Evolutionary conservation across 2,113 vertebrate genomes (phyloP).

Genomic region (Sciurus niger): DNA sequence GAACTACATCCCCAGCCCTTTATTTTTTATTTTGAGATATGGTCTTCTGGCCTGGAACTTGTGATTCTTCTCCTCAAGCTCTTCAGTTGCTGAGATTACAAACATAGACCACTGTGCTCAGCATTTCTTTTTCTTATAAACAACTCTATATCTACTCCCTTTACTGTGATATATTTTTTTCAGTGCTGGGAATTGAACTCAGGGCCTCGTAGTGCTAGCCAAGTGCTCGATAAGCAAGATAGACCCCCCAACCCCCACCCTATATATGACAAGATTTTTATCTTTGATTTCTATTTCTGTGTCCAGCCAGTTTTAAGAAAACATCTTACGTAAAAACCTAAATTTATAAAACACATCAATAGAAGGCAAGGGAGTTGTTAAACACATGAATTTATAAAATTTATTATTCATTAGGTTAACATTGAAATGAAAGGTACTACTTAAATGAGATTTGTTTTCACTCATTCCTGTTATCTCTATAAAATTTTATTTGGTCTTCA

Average conservation of each 20-base stretch:
- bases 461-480: not conserved
- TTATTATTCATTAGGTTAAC: not conserved
- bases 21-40: too few relatives aligned
- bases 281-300: not conserved
- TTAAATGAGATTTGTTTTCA: conserved; percentile 34
- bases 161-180: too few relatives aligned
- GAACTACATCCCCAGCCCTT: too few relatives aligned
- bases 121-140: too few relatives aligned
- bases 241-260: too few relatives aligned
- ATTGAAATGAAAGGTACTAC: not conserved
- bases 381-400: not conserved
- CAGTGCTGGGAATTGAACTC: not conserved
- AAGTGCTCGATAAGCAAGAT: not conserved
- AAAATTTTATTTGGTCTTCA: not conserved
- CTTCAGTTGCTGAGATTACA: too few relatives aligned
- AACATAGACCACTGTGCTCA: too few relatives aligned
- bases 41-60: too few relatives aligned
- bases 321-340: not conserved
- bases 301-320: conserved; percentile 30
- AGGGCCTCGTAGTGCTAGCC: not conserved
- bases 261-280: conserved; percentile 2
- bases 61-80: too few relatives aligned
- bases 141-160: not conserved
- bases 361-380: not conserved
- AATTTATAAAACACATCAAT: conserved; percentile 33